These are phyloP conservation scores for Xenopus laevis DNA, from an alignment of 2,113 vertebrate genomes.

Conservation along the genomic window DNA sequence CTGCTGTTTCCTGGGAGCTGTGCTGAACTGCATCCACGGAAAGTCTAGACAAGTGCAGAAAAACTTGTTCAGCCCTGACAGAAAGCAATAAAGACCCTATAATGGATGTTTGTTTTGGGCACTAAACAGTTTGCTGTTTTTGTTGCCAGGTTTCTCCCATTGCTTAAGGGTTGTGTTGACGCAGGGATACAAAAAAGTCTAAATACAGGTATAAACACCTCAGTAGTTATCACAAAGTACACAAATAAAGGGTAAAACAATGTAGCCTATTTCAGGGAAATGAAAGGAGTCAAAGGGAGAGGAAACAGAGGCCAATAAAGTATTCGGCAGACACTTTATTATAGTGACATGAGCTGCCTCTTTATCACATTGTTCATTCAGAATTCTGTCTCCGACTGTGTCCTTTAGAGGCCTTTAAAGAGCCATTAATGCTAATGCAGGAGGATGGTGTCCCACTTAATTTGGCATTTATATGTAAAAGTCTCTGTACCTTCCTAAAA, in stretches of 20 bases:
- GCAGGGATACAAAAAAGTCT: neutral
- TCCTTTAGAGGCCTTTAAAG: too few species aligned
- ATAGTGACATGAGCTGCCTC: too few species aligned
- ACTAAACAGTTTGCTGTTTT: neutral
- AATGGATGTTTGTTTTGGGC: neutral
- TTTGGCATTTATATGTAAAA: too few species aligned
- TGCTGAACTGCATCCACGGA: too few species aligned
- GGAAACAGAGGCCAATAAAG: constrained; percentile 29
- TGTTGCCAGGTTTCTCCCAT: neutral
- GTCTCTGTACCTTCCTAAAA: too few species aligned
- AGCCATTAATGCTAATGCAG: too few species aligned
- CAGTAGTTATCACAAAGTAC: neutral
- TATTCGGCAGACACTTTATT: neutral
- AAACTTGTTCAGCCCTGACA: neutral
- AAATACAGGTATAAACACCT: neutral
- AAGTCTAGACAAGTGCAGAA: neutral
- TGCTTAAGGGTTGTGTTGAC: constrained; percentile 14
- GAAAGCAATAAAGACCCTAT: constrained; percentile 18
- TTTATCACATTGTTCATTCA: neutral
- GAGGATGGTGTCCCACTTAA: too few species aligned
- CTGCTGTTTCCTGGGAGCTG: too few species aligned
- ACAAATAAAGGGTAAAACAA: constrained; percentile 16
- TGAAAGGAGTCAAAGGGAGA: neutral
- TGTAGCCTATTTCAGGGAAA: constrained; percentile 5
- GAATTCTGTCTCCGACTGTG: neutral